phyloP scores from a whole-genome alignment of 2,113 vertebrate species.

The Leptocoma aspasia region DNA sequence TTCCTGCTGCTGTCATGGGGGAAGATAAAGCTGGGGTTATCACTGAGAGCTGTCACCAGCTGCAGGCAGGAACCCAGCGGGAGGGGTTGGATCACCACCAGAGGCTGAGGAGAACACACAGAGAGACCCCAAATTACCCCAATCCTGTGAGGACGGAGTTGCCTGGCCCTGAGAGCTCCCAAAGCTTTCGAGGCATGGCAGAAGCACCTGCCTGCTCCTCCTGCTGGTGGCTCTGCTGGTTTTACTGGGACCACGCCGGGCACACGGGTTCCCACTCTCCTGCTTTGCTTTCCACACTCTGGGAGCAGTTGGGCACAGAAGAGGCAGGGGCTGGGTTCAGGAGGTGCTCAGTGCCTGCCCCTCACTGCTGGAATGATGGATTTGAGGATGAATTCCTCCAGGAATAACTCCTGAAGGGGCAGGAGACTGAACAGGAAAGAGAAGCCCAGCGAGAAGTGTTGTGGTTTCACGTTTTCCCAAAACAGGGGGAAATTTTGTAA shows the following conservation, averaged over 20 bases:
- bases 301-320: accelerated
- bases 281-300: accelerated
- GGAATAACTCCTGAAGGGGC: neutral
- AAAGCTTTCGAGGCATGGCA: neutral
- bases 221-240: neutral
- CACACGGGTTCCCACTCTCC: neutral
- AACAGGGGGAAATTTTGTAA: accelerated
- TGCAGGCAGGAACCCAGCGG: neutral
- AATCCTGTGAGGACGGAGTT: accelerated
- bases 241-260: neutral
- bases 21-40: neutral
- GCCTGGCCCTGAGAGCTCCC: neutral
- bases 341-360: neutral
- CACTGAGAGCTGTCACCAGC: neutral
- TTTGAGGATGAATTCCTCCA: neutral
- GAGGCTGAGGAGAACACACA: neutral
- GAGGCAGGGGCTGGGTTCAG: neutral
- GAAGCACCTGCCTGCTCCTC: neutral
- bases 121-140: neutral
- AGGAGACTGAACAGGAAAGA: neutral
- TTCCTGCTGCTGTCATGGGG: accelerated
- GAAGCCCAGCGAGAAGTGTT: accelerated
- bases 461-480: accelerated
- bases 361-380: neutral
- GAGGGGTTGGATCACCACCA: accelerated